A percentile compares a stretch with the other conserved stretches of the same genome.
These are phyloP conservation scores for Polypedilum vanderplanki DNA, from an alignment of 1,140 invertebrate genomes.

Conservation along the genomic window DNA sequence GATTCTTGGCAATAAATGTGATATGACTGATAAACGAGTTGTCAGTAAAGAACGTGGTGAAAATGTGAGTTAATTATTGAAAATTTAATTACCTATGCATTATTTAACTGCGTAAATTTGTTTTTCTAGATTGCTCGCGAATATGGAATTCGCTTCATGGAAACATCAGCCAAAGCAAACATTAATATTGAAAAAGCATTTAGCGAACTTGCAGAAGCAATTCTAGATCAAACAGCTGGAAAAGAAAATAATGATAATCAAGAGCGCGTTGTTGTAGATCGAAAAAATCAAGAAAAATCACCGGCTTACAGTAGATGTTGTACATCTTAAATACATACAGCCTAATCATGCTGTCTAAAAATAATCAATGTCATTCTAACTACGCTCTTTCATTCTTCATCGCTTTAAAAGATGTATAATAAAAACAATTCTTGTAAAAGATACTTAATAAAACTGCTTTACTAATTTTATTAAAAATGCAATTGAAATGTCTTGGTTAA, in stretches of 20 bases:
- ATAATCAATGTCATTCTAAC: not conserved
- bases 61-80: conserved; percentile 56
- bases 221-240: conserved; percentile 77
- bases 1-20: conserved; percentile 99
- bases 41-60: conserved; percentile 85
- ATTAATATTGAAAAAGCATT: conserved; percentile 98
- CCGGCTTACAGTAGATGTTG: conserved; percentile 44
- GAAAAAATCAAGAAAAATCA: conserved; percentile 46
- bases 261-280: conserved; percentile 59
- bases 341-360: not conserved
- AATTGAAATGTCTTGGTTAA: not conserved
- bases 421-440: not conserved
- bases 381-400: not conserved
- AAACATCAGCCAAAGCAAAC: conserved; percentile 97
- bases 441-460: not conserved
- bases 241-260: conserved; percentile 57
- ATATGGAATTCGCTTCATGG: conserved; percentile 96
- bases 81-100: not conserved
- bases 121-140: conserved; percentile 83
- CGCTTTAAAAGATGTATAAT: not conserved
- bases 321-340: conserved; percentile 34
- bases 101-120: conserved; percentile 16
- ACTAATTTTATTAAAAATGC: not conserved
- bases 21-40: conserved; percentile 95
- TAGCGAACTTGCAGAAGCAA: conserved; percentile 93